Base-by-base conservation (phyloP, 2,113 vertebrate species). In the Mixornis gularis region DNA sequence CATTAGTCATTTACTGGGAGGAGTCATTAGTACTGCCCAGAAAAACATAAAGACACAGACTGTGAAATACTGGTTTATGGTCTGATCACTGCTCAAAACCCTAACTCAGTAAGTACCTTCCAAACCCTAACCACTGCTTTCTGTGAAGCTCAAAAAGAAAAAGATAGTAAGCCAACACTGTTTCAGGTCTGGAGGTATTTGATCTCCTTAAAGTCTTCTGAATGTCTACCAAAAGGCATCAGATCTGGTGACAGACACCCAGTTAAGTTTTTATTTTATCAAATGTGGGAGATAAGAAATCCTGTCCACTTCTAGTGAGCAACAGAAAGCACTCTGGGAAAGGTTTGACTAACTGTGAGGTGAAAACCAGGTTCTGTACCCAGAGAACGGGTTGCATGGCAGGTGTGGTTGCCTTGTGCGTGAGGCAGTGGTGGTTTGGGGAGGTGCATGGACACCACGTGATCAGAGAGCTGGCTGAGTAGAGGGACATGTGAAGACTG, bases 381-480 rank as follows among this genome's bases (percentile, higher is more conserved):
- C 11, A 52, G 30, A 41, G 46, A 21, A 17, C 0, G 1, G 58
- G 24, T 9, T 52, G 74, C 25, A 41, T 27, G 46, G 36, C 36
- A 41, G 56, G 56, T 4, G 4, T n/a, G 58, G 29, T 10, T 1
- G 0, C 30, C 6, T 13, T 0, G 3, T 10, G 17, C 0, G 0
- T 52, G 59, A n/a, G 24, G 24, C 59, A 64, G 24, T 18, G 59
- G 29, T 34, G 29, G 6, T 14, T 6, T 17, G 48, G 30, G 59
- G 8, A 63, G 18, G 41, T 1, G 8, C 10, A 21, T 10, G 48
- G 30, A 29, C 36, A 41, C 10, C 5, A 13, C 2, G 1, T 3
- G 46, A 41, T 49, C 17, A 63, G 17, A 77, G 30, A 51, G 73
- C 17, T 51, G 24, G 13, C 2, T 34, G 24, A 24, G 14, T 22